phyloP scores from a whole-genome alignment of 2,113 vertebrate genomes.

The Sporophila hypoxantha region DNA sequence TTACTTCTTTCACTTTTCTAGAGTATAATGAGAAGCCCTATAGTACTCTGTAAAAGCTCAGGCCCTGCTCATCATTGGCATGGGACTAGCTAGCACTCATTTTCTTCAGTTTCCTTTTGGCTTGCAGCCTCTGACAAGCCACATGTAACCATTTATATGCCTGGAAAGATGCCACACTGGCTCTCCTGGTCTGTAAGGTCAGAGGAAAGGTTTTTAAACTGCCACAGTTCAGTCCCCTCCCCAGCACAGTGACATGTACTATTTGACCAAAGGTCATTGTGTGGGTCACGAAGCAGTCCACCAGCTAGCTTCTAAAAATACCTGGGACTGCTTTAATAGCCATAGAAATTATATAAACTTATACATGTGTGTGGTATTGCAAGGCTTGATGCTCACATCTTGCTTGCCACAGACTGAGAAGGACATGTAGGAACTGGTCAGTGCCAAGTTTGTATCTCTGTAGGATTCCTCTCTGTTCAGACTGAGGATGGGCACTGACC shows the following conservation, averaged over 20 bases:
- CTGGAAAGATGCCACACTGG: neutral
- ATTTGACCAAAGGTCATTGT: neutral
- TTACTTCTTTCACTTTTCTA: neutral
- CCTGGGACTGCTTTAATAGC: neutral
- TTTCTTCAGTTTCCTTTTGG: constrained; percentile 27
- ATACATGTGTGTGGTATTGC: neutral
- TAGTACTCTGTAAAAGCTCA: neutral
- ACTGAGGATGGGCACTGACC: neutral
- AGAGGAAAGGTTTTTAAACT: neutral
- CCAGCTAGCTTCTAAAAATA: constrained; percentile 14
- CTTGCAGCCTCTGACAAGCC: neutral
- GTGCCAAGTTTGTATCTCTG: neutral
- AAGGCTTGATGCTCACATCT: neutral
- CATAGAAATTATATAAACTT: neutral
- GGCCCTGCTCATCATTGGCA: neutral
- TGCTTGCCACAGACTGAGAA: neutral
- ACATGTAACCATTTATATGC: neutral
- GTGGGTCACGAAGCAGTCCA: neutral
- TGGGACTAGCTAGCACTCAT: neutral
- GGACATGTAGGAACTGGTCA: neutral
- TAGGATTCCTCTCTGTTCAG: neutral
- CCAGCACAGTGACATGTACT: neutral
- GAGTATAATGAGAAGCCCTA: neutral
- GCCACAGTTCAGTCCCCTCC: neutral
- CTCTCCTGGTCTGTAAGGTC: constrained; percentile 6